These are phyloP conservation scores for Callyntrura guangdongensis DNA, from an alignment of 2,888 invertebrate species.

Conservation along the genomic window DNA sequence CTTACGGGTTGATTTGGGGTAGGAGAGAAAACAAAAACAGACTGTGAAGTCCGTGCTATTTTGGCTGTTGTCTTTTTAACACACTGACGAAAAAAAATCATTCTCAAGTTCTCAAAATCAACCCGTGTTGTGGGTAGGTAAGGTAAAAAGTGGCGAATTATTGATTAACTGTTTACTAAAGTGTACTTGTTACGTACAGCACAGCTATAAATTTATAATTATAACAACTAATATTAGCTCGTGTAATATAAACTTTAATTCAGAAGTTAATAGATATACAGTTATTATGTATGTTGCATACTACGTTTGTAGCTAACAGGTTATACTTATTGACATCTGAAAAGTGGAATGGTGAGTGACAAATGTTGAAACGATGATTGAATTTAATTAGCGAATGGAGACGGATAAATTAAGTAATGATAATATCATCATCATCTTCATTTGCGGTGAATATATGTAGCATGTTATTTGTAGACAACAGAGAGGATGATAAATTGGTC, in stretches of 20 bases:
- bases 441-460: conserved; percentile 13
- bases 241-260: neutral
- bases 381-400: conserved; percentile 5
- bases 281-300: neutral
- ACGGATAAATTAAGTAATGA: conserved; percentile 38
- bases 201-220: neutral
- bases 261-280: neutral
- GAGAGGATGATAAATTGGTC: conserved; percentile 51
- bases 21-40: no score
- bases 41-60: neutral
- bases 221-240: neutral
- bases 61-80: neutral
- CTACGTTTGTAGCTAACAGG: neutral
- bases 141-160: no score
- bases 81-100: neutral
- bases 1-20: no score
- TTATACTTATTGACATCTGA: neutral
- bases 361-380: neutral
- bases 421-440: conserved; percentile 4
- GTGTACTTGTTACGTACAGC: neutral
- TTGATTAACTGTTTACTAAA: no score
- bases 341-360: neutral
- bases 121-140: no score
- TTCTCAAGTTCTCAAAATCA: no score
- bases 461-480: conserved; percentile 14